Percentiles rank a stretch among this genome's conserved stretches.
phyloP scores from a whole-genome alignment of 1,140 invertebrate species.

The Caerostris extrusa region DNA sequence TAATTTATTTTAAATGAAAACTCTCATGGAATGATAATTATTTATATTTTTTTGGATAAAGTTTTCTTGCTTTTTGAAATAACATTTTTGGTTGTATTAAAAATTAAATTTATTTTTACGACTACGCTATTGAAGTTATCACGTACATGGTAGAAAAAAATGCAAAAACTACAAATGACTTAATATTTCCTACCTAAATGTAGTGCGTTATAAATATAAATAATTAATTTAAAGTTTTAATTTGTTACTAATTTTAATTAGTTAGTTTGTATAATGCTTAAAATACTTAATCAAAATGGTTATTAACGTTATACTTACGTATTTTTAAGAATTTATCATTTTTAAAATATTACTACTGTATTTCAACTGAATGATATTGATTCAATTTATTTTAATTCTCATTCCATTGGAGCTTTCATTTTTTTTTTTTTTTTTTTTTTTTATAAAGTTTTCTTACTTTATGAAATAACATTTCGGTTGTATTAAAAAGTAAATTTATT shows the following conservation, averaged over 20 bases:
- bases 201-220: neutral
- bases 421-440: neutral
- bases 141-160: neutral
- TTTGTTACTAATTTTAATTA: too few species aligned
- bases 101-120: slow-evolving; percentile 8
- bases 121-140: neutral
- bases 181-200: slow-evolving; percentile 16
- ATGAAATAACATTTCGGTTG: neutral
- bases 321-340: too few species aligned
- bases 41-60: neutral
- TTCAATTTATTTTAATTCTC: neutral
- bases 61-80: neutral
- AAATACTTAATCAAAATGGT: too few species aligned
- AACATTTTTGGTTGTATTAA: slow-evolving; percentile 12
- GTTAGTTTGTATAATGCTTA: too few species aligned
- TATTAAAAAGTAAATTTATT: slow-evolving; percentile 23
- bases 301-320: too few species aligned
- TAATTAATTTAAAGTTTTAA: too few species aligned
- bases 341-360: too few species aligned
- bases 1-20: neutral
- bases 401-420: neutral
- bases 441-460: neutral
- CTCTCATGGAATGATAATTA: neutral
- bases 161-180: slow-evolving; percentile 18
- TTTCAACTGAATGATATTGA: neutral